Evolutionary conservation across 1,140 invertebrate species (phyloP).

Genomic region (Aphelinus certus): DNA sequence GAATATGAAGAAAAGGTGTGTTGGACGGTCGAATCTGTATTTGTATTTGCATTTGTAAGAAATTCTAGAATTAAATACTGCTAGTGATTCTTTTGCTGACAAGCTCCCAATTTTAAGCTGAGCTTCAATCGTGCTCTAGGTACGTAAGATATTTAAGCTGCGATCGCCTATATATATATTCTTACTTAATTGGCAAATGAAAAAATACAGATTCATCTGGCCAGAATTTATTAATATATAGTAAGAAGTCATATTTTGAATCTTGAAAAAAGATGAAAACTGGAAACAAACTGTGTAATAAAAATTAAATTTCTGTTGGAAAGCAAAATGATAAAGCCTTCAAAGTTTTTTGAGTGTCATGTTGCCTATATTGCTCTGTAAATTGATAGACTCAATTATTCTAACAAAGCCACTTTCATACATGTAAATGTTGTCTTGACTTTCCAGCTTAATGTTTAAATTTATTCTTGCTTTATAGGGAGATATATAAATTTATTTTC

Average conservation of each 20-base stretch:
- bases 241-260: constrained; percentile 58
- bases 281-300: constrained; percentile 56
- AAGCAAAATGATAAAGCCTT: constrained; percentile 49
- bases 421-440: constrained; percentile 9
- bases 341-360: constrained; percentile 53
- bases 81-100: constrained; percentile 27
- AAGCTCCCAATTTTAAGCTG: constrained; percentile 29
- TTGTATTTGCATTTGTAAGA: constrained; percentile 40
- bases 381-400: constrained; percentile 19
- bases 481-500: background rate
- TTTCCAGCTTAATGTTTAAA: background rate
- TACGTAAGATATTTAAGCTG: constrained; percentile 30
- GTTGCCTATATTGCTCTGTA: constrained; percentile 41
- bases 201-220: constrained; percentile 48
- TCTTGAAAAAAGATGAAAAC: constrained; percentile 43
- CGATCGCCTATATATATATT: constrained; percentile 49
- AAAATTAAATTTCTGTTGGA: constrained; percentile 54
- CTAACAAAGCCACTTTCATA: constrained; percentile 20
- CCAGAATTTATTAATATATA: constrained; percentile 54
- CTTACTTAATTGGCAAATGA: constrained; percentile 27
- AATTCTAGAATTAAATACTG: constrained; percentile 36
- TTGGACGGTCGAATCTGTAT: constrained; percentile 53
- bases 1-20: constrained; percentile 47
- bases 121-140: constrained; percentile 30
- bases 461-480: constrained; percentile 15